Evolutionary conservation across 2,888 invertebrate species (phyloP), one percentile per base, ranked within the genome.

Genomic region (Thecophora atra): DNA sequence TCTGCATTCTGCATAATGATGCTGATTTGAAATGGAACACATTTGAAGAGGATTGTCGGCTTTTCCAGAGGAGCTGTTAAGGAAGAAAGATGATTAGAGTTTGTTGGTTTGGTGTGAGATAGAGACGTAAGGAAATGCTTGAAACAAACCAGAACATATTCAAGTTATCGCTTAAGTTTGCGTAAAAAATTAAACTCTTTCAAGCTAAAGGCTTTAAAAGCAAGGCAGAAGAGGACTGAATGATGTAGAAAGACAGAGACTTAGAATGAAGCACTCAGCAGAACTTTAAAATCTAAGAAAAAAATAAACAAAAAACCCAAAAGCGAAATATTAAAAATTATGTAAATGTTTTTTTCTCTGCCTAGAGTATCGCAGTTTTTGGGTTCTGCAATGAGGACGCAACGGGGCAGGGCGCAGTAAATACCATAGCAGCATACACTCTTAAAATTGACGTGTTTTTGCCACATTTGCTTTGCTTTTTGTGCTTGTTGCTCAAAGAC

Each of bases 91-190:
- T n/a, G n/a, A n/a, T n/a, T n/a, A n/a, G n/a, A n/a, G n/a, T n/a
- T n/a, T n/a, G n/a, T n/a, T n/a, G n/a, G n/a, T n/a, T n/a, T n/a
- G n/a, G n/a, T n/a, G n/a, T n/a, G n/a, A n/a, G n/a, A n/a, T n/a
- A n/a, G n/a, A n/a, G n/a, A n/a, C n/a, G n/a, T n/a, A n/a, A n/a
- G n/a, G n/a, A n/a, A n/a, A n/a, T n/a, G n/a, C n/a, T n/a, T n/a
- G n/a, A 64, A 54, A 67, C 28, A 52, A 24, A 28, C n/a, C 52
- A 30, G 52, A 11, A 24, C 24, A 37, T 11, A 8, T 37, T 37
- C 11, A n/a, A 54, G 54, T 54, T 67, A 67, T 54, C 67, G 67
- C 67, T 67, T 67, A 67, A 67, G 67, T 65, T 37, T 37, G 67
- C 67, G 54, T 67, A 37, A 37, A 52, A 67, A 67, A 67, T 67